Base-by-base conservation (phyloP, 2,113 vertebrate species). In the Caranx melampygus region DNA sequence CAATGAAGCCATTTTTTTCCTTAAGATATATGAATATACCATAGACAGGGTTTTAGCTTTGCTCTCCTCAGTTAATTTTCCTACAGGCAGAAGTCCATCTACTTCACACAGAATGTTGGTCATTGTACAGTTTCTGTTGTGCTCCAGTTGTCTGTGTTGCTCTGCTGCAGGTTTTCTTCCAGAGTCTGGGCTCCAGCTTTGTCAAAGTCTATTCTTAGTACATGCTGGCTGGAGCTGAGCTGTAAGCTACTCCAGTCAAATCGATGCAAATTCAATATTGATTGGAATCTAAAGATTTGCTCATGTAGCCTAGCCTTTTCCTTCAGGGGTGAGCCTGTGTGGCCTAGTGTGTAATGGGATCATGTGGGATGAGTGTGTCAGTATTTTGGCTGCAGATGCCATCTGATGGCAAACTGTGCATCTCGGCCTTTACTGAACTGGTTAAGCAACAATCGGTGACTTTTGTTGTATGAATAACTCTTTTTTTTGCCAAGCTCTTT, bases 241-340 rank as follows among this genome's bases (percentile, higher is more conserved):
- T 82, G 68, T 61, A 42, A 42, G 40, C 40, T 42, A 59, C 86
- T 78, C 15, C n/a, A 72, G 77, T 79, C 68, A 75, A 87, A 92
- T 94, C 92, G 83, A 92, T 94, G 84, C 85, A 92, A 91, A 93
- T 93, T 86, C 80, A 87, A 20, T 92, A 90, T 88, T 90, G 87
- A 94, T 92, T 85, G 69, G 65, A 86, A 91, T 91, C 86, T 90
- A 79, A 87, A 88, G 83, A 86, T 87, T 67, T 67, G 42, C 61
- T 67, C 31, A 3, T 79, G 62, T 21, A 66, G 69, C 75, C n/a
- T 59, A 66, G 69, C 75, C n/a, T 59, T 72, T 72, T 74, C 71
- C 73, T 78, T 74, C 75, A 72, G 76, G 75, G 70, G 33, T 3
- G 4, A 75, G 37, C 34, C 60, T 1, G 52, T 55, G 34, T 59